phyloP scores from a whole-genome alignment of 2,888 invertebrate genomes.

The Callinectes sapidus region DNA sequence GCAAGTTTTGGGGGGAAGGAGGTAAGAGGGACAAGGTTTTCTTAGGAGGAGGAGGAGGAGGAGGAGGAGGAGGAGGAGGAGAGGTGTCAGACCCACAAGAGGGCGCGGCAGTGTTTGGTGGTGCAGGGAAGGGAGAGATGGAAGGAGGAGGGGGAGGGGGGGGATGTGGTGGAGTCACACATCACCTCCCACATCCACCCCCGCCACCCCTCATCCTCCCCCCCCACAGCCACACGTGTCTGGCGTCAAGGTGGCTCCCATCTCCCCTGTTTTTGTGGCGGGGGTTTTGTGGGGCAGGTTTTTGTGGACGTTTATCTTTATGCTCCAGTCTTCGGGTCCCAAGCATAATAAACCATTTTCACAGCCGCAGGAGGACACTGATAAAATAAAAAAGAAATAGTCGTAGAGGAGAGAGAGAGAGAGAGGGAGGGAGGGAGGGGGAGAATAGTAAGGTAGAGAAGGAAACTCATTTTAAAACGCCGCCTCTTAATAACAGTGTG shows the following conservation, averaged over 20 bases:
- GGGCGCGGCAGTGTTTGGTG: conserved; percentile 10
- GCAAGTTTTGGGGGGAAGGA: not conserved
- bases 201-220: not conserved
- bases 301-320: conserved; percentile 57
- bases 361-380: conserved; percentile 41
- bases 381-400: conserved; percentile 50
- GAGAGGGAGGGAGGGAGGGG: no score
- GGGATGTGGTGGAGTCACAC: no score
- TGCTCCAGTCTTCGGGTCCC: conserved; percentile 36
- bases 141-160: not conserved
- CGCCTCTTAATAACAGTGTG: not conserved
- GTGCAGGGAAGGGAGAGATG: not conserved
- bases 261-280: conserved; percentile 38
- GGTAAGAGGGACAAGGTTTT: not conserved
- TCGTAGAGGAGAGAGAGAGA: conserved; percentile 2
- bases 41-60: not conserved
- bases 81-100: not conserved
- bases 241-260: conserved; percentile 18
- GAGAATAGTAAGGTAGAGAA: not conserved
- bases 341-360: conserved; percentile 57
- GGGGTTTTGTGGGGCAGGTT: conserved; percentile 54
- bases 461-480: conserved; percentile 34
- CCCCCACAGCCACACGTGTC: conserved; percentile 28
- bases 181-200: not conserved
- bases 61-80: no score